Base-by-base conservation (phyloP, 2,797 vertebrate genomes). In the Pogoniulus pusillus region DNA sequence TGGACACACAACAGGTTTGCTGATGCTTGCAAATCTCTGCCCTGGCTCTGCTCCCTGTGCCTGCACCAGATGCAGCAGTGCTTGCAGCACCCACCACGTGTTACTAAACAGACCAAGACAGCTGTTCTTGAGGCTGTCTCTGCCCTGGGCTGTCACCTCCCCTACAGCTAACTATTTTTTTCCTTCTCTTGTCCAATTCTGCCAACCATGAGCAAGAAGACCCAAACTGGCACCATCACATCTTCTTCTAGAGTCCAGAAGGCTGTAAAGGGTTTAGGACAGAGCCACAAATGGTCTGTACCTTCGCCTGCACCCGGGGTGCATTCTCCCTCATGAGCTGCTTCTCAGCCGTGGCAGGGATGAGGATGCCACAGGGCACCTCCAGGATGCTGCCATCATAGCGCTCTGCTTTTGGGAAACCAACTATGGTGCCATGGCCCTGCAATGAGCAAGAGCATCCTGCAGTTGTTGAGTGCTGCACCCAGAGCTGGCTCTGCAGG, bases 211-310 rank as follows among this genome's bases (percentile, higher is more conserved):
- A 94, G 88, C 96, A 97, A 79, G 93, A 94, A 98, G 96, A 96
- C 95, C 39, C 96, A 97, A 91, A 89, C 64, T 55, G 92, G 91
- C 85, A 97, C 96, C 55, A 95, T 90, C 80, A 95, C 76, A 70
- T 96, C 96, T 92, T 97, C 97, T 2, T 96, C 94, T 83, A 97
- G 96, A 87, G 76, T 96, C 55, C 95, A 95, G 10, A 96, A 96
- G 57, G 92, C 96, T 95, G 97, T 96, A 88, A 98, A 97, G 89
- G 95, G 95, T 47, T 96, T 97, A 64, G 97, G 97, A 94, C 94
- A 97, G 85, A 39, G 58, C 1, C 1, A 0, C 47, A 1, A 32
- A 47, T 6, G 3, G 7, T 19, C 41, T 29, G 16, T 75, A 68
- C 66, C 22, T 93, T 86, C 62, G 83, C 68, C 64, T 82, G 51